Evolutionary conservation across 2,797 vertebrate species (phyloP), one percentile per base, ranked within the genome.

Genomic region (Phoebastria nigripes): DNA sequence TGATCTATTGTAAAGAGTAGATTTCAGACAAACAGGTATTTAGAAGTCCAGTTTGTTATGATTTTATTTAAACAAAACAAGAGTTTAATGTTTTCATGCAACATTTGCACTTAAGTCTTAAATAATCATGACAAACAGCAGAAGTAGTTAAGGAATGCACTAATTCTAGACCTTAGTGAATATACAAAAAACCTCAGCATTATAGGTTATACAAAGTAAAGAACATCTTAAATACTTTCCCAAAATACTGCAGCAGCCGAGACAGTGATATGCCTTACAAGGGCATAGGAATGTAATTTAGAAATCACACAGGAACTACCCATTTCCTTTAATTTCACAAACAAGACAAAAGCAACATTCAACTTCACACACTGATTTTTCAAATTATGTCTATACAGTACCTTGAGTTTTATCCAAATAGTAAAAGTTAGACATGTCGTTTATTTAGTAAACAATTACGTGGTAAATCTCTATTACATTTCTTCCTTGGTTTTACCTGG

Each of bases 381-480:
- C 89, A 96, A 95, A 96, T 93, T 97, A 88, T 88, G 62, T 95
- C 94, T 97, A 98, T 97, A 98, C 97, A 98, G 98, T 98, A 99
- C 98, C 98, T 98, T 98, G 98, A 98, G 97, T 98, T 97, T 97
- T 98, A 98, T 97, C 97, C 97, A 98, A 95, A 98, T 97, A 98
- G 97, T 89, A 96, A 92, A 98, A 97, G 93, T 95, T 87, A 96
- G 66, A 97, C 94, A 88, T 94, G 87, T 96, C 31, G 13, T 98
- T 98, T 98, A 98, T 98, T 98, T 98, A 98, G 99, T 99, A 99
- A 99, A 99, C 98, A 98, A 98, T 97, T 98, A 97, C 94, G 98
- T 97, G 59, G 98, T 99, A 98, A 99, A 98, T 98, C 97, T 97
- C 97, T 98, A 97, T 98, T 95, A 98, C 90, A 94, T 59, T 91